phyloP scores from a whole-genome alignment of 1,140 invertebrate species.

The Cydia amplana region DNA sequence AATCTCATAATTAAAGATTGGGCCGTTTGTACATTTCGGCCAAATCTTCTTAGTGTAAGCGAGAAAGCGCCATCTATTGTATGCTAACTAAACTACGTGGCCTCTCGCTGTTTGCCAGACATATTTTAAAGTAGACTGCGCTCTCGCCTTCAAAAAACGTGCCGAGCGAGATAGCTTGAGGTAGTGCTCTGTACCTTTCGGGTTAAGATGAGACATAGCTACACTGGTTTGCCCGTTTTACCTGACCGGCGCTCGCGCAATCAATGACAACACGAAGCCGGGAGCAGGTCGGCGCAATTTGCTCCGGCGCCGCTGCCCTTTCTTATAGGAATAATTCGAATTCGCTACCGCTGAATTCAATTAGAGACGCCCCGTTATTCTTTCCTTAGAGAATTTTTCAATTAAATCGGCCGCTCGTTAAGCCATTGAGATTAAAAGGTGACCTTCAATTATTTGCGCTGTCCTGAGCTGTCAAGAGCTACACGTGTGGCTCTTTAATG shows the following conservation, averaged over 20 bases:
- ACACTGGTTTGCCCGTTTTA: too few species aligned
- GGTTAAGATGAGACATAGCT: too few species aligned
- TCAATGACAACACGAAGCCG: background rate
- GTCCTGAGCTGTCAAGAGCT: background rate
- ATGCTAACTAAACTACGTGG: too few species aligned
- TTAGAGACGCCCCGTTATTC: slow-evolving; percentile 63
- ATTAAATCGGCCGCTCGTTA: slow-evolving; percentile 49
- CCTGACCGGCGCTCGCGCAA: background rate
- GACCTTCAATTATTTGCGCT: slow-evolving; percentile 27
- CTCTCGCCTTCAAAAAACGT: too few species aligned
- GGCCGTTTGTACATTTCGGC: too few species aligned
- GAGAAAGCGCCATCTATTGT: too few species aligned
- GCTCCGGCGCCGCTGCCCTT: slow-evolving; percentile 68
- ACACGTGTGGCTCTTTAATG: background rate
- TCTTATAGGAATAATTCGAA: slow-evolving; percentile 67
- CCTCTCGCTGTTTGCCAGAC: too few species aligned
- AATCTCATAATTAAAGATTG: too few species aligned
- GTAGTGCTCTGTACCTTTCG: too few species aligned
- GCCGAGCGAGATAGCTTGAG: too few species aligned
- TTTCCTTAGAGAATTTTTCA: slow-evolving; percentile 51
- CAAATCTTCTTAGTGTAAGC: too few species aligned
- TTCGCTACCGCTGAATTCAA: slow-evolving; percentile 67
- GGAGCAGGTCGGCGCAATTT: slow-evolving; percentile 60
- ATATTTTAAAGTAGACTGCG: too few species aligned
- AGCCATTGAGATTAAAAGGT: slow-evolving; percentile 19